These are phyloP conservation scores for Chironomus tepperi DNA, from an alignment of 1,140 invertebrate species.

Conservation along the genomic window DNA sequence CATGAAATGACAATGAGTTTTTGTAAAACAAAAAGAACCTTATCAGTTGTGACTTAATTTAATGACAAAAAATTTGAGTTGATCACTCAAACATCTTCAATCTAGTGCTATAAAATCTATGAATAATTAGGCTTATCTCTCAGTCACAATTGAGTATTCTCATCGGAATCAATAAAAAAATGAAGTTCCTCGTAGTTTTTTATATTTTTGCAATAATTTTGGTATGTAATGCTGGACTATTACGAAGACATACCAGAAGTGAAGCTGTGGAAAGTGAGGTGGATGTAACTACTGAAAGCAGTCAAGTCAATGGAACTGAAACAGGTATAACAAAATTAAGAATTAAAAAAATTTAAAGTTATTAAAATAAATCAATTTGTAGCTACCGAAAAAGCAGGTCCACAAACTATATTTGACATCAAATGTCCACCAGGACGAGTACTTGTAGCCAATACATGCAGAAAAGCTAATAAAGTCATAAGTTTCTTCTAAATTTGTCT, in stretches of 20 bases:
- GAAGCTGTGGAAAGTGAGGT: not conserved
- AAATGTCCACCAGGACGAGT: not conserved
- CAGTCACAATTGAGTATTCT: not conserved
- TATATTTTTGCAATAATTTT: not conserved
- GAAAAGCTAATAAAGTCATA: not conserved
- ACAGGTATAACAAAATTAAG: not conserved
- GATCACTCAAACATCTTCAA: no score
- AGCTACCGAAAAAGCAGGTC: not conserved
- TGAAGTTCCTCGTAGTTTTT: not conserved
- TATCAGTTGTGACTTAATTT: no score
- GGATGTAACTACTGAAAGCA: not conserved
- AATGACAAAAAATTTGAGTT: no score
- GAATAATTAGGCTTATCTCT: not conserved
- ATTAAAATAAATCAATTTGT: not conserved
- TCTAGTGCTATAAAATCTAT: no score
- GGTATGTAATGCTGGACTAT: not conserved
- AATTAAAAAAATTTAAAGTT: not conserved
- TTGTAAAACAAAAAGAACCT: no score
- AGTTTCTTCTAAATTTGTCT: no score
- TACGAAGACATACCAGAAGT: not conserved
- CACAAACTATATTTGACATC: not conserved
- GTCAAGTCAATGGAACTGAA: no score
- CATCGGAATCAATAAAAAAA: not conserved
- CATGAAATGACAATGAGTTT: no score
- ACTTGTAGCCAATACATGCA: not conserved